Base-by-base conservation (phyloP, 2,113 vertebrate genomes). In the Semicossyphus pulcher region DNA sequence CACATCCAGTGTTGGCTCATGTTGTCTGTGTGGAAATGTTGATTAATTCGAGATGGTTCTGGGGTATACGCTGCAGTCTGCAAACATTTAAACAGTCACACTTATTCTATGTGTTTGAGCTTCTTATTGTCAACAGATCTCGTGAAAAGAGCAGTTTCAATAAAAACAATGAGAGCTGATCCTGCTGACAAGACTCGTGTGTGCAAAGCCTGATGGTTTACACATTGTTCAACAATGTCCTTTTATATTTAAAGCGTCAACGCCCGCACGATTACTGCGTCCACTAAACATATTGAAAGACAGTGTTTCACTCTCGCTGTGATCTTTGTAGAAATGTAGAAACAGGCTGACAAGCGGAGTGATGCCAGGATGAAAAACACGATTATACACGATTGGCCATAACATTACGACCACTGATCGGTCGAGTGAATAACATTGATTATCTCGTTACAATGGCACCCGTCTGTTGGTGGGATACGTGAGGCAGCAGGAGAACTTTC, bases 61-160 rank as follows among this genome's bases (percentile, higher is more conserved):
- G n/a, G n/a, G n/a, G n/a, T n/a, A n/a, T n/a, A n/a, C n/a, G n/a
- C n/a, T n/a, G n/a, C n/a, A n/a, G n/a, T 47, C 62, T 51, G 58
- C 36, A 15, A 73, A 15, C 26, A 18, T 48, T 78, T 36, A 78
- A 37, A 44, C 21, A 54, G 12, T 67, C 48, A 47, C 31, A 42
- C 6, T 21, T 31, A n/a, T 41, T 25, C 7, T 37, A 10, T n/a
- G 14, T 20, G 11, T 58, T 52, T 52, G 36, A n/a, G 21, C 53
- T 36, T 36, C 28, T 52, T 18, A 6, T 10, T n/a, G 28, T 31
- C 12, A 16, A 41, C 39, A 41, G 4, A 16, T 16, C 39, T 41
- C 39, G 5, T 41, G 39, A 16, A 41, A 16, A 6, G 1, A 41
- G 1, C 15, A 4, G 3, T 34, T 34, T 10, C 6, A 15, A 39